Conservation (phyloP, 2,113 vertebrate genomes). For the Gallinago media region DNA sequence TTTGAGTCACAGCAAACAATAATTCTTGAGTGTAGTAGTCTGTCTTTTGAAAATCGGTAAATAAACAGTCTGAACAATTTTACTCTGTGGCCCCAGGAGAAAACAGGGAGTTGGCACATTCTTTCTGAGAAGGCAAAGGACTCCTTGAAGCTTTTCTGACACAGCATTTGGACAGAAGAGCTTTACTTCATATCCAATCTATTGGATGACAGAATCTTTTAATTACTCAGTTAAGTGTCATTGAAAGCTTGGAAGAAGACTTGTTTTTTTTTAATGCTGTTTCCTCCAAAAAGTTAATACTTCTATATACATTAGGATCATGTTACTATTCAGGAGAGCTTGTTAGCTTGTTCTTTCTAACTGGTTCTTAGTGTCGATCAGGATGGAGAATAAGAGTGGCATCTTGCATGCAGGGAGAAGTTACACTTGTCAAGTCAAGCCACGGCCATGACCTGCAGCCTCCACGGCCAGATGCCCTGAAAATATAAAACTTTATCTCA, state of each 20-base stretch:
- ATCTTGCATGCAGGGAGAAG: background rate
- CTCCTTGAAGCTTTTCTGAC: background rate
- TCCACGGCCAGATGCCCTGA: background rate
- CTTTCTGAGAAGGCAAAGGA: background rate
- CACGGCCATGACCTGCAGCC: background rate
- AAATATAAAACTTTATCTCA: background rate
- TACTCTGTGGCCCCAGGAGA: background rate
- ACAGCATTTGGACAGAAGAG: background rate
- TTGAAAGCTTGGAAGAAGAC: background rate
- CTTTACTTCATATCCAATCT: background rate
- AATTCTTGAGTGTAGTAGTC: background rate
- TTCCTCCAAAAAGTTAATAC: background rate
- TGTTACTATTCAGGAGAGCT: background rate
- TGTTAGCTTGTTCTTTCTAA: background rate
- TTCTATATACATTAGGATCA: background rate
- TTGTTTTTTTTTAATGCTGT: background rate
- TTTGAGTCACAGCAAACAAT: background rate
- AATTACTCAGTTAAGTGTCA: background rate
- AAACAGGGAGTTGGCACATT: background rate
- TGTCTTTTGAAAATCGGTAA: conserved; percentile 8
- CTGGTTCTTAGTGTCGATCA: background rate
- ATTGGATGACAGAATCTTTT: background rate
- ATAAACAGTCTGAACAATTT: background rate
- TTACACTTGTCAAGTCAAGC: background rate
- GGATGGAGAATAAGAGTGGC: background rate